Base-by-base conservation (phyloP, 1,140 invertebrate genomes). In the Agrypnia vestita region DNA sequence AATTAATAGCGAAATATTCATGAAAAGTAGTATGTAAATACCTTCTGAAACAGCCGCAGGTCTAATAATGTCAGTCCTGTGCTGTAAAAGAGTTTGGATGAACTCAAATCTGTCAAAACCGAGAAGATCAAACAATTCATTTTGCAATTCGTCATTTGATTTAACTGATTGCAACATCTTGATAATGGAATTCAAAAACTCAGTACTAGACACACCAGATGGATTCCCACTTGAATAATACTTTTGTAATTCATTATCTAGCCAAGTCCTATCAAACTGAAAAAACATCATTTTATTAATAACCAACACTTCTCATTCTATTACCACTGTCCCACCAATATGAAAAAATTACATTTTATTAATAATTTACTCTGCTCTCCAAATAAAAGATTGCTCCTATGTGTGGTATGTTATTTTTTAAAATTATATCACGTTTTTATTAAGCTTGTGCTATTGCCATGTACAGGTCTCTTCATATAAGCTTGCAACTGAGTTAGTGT, bases 61-160 rank as follows among this genome's bases (percentile, higher is more conserved):
- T 67, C 74, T 71, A 67, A 76, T 74, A 19, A 76, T 80, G 67
- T 75, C 64, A 78, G 90, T 85, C 78, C 95, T 90, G 86, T 97
- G 92, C 84, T 93, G 90, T 9, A 98, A 89, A 67, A 98, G 88
- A 61, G 93, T 92, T 84, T 94, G 91, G 62, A 98, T 95, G 51
- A 98, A 91, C 84, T 97, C 95, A 86, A 98, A 95, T 83, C 95
- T 90, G 84, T 97, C 95, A 88, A 94, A 97, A 7, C 97, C 96
- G 74, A 96, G 90, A 17, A 98, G 87, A 83, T 98, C 97, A 88
- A 98, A 95, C 8, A 99, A 87, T 86, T 97, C 96, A 89, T 94
- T 95, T 85, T 97, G 95, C 76, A 97, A 86, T 85, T 95, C 94
- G 84, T 95, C 93, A 85, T 93, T 92, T 51, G 89, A 90, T 84